A percentile compares a stretch with the other conserved stretches of the same genome.
Conservation (phyloP, 2,888 invertebrate species). For the Caenorhabditis becei region DNA sequence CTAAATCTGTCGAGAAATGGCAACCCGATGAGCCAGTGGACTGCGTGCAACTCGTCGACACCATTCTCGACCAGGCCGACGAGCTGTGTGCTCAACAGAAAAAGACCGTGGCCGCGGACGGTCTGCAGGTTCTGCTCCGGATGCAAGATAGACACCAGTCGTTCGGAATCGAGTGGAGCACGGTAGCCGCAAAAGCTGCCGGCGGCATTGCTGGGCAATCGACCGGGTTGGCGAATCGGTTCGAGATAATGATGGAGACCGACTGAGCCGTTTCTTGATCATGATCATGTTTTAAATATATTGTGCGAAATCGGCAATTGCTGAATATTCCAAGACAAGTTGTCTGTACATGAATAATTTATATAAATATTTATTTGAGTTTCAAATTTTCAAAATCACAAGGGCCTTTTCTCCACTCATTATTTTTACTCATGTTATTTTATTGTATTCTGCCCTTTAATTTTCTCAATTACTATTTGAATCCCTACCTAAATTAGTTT, state of each 20-base stretch:
- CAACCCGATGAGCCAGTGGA: conserved; percentile 26
- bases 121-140: conserved; percentile 56
- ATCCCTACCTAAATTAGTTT: neutral
- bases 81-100: conserved; percentile 58
- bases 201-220: conserved; percentile 47
- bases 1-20: conserved; percentile 58
- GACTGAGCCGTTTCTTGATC: conserved; percentile 11
- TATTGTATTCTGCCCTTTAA: no score
- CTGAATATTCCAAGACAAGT: neutral
- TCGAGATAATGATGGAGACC: conserved; percentile 52
- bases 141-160: conserved; percentile 45
- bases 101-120: conserved; percentile 63
- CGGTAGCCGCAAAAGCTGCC: conserved; percentile 38
- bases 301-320: neutral
- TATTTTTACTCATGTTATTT: no score
- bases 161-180: conserved; percentile 61
- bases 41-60: conserved; percentile 33
- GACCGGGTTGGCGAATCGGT: conserved; percentile 60
- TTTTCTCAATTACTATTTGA: neutral
- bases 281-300: neutral
- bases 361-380: no score
- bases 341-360: neutral
- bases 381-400: no score
- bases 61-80: conserved; percentile 53
- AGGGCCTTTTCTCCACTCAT: no score